phyloP scores from a whole-genome alignment of 2,113 vertebrate genomes.

The Oxyruncus cristatus region DNA sequence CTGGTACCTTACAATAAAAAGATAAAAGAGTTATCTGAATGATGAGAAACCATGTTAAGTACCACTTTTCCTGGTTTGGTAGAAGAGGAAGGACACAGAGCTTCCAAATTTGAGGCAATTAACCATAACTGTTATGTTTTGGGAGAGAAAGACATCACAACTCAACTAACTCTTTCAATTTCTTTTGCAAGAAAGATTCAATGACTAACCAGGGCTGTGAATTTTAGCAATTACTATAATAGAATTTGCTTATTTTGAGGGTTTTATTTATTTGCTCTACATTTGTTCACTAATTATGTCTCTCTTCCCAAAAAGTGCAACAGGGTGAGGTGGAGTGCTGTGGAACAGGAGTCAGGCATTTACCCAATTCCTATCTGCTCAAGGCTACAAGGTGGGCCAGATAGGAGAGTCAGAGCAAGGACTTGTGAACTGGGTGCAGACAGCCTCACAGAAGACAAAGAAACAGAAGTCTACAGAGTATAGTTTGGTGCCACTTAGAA shows the following conservation, averaged over 20 bases:
- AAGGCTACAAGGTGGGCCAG: background rate
- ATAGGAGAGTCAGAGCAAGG: background rate
- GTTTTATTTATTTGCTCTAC: background rate
- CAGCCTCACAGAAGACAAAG: background rate
- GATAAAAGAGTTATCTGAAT: background rate
- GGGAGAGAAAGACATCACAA: background rate
- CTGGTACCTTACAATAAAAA: background rate
- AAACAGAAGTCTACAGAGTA: background rate
- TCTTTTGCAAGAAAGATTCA: background rate
- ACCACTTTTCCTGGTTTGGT: background rate
- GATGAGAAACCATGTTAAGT: background rate
- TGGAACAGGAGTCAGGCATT: background rate
- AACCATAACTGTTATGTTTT: background rate
- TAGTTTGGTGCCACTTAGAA: background rate
- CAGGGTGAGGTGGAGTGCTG: background rate
- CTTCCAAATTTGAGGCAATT: background rate
- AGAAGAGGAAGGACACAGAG: background rate
- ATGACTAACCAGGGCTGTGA: background rate
- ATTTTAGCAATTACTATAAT: background rate
- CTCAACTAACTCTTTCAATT: background rate
- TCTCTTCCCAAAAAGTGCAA: background rate
- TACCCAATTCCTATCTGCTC: background rate
- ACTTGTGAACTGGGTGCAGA: background rate
- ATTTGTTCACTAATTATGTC: background rate
- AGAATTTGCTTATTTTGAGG: background rate